phyloP scores from a whole-genome alignment of 2,113 vertebrate genomes.

The Lanius collurio region DNA sequence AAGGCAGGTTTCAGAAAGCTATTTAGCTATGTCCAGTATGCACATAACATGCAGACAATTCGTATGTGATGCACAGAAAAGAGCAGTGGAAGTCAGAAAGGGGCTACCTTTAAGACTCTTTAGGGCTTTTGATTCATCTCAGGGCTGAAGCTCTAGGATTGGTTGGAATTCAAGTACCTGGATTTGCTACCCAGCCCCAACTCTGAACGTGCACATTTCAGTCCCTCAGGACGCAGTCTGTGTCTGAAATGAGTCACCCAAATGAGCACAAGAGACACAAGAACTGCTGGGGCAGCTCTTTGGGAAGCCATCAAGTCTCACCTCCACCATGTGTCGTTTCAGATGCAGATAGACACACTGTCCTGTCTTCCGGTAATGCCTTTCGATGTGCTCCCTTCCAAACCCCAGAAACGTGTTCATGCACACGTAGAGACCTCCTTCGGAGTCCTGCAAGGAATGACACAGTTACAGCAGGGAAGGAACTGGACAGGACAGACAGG shows the following conservation, averaged over 20 bases:
- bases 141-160: not conserved
- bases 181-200: not conserved
- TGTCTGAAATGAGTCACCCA: not conserved
- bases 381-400: constrained; percentile 95
- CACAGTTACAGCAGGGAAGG: constrained; percentile 33
- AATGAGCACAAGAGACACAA: not conserved
- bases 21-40: not conserved
- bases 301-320: constrained; percentile 49
- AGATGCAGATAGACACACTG: constrained; percentile 97
- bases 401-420: constrained; percentile 98
- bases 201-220: not conserved
- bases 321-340: constrained; percentile 88
- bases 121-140: not conserved
- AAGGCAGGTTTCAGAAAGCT: not conserved
- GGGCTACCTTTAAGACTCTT: not conserved
- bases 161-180: not conserved
- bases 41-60: not conserved
- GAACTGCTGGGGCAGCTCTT: not conserved
- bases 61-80: accelerated
- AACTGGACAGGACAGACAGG: not conserved
- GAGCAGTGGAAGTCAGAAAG: not conserved
- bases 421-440: constrained; percentile 97
- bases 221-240: not conserved
- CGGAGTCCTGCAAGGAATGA: constrained; percentile 82
- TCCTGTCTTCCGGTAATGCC: constrained; percentile 97